Evolutionary conservation across 2,888 invertebrate species (phyloP).

Genomic region (Euplexia lucipara): DNA sequence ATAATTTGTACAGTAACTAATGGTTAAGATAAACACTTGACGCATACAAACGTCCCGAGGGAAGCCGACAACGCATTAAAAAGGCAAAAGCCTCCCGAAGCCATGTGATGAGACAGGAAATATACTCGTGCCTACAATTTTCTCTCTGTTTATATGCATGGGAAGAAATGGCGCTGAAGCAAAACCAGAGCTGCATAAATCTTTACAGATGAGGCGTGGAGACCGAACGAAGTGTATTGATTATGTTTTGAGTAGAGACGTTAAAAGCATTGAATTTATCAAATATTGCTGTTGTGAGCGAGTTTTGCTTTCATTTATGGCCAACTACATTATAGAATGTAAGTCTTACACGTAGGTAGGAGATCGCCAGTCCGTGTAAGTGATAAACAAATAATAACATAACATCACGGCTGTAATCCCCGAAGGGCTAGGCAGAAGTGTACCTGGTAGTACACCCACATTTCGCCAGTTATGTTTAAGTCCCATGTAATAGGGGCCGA

Average conservation of each 20-base stretch:
- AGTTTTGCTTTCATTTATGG: constrained; percentile 10
- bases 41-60: constrained; percentile 27
- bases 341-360: too few species aligned
- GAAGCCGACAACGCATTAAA: constrained; percentile 17
- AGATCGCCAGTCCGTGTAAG: too few species aligned
- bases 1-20: constrained; percentile 34
- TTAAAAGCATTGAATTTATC: constrained; percentile 53
- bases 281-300: constrained; percentile 5
- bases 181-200: constrained; percentile 75
- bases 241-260: constrained; percentile 45
- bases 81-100: constrained; percentile 52
- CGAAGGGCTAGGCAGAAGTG: too few species aligned
- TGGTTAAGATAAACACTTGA: constrained; percentile 39
- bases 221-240: constrained; percentile 54
- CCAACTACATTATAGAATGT: too few species aligned
- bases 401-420: too few species aligned
- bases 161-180: constrained; percentile 59
- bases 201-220: constrained; percentile 74
- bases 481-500: too few species aligned
- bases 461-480: too few species aligned
- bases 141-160: constrained; percentile 57
- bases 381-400: too few species aligned
- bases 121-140: constrained; percentile 63
- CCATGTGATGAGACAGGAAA: constrained; percentile 60
- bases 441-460: too few species aligned